Percentiles rank a stretch among this genome's conserved stretches.
These are phyloP conservation scores for Choristoneura rosaceana DNA, from an alignment of 2,888 invertebrate genomes.

Conservation along the genomic window DNA sequence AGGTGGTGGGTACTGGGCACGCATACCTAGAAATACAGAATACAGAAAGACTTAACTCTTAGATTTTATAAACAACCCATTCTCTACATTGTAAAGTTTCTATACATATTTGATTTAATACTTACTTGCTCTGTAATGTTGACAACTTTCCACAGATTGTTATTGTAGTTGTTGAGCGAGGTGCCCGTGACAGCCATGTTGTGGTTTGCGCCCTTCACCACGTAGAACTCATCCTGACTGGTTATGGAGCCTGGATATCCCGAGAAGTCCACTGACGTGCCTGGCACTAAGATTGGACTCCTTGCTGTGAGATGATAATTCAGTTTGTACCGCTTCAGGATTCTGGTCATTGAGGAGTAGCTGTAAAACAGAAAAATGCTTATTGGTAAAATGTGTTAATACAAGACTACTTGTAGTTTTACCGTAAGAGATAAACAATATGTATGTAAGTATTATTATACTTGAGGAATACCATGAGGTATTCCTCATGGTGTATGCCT, in stretches of 20 bases:
- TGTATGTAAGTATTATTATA: too few relatives aligned
- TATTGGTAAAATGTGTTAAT: not conserved
- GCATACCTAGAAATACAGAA: not conserved
- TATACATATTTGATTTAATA: conserved; percentile 22
- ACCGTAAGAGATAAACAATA: too few relatives aligned
- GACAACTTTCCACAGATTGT: conserved; percentile 88
- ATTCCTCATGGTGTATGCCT: too few relatives aligned
- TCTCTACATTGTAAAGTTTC: too few relatives aligned
- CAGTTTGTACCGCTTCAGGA: conserved; percentile 94
- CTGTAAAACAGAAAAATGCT: conserved; percentile 65
- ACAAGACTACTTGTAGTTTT: too few relatives aligned
- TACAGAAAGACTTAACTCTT: too few relatives aligned
- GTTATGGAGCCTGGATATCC: conserved; percentile 93
- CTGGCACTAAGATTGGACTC: conserved; percentile 85
- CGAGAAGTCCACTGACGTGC: conserved; percentile 90
- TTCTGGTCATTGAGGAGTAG: conserved; percentile 92
- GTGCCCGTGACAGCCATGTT: conserved; percentile 91
- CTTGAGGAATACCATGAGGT: too few relatives aligned
- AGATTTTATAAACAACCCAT: not conserved
- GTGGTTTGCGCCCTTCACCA: conserved; percentile 85
- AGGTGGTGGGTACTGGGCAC: too few relatives aligned
- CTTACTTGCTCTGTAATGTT: conserved; percentile 86
- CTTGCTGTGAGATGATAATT: conserved; percentile 87
- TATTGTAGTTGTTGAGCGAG: conserved; percentile 90
- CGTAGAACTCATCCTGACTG: conserved; percentile 94